A percentile compares a stretch with the other conserved stretches of the same genome.
Conservation (phyloP, 2,888 invertebrate species). For the Metopia argyrocephala region DNA sequence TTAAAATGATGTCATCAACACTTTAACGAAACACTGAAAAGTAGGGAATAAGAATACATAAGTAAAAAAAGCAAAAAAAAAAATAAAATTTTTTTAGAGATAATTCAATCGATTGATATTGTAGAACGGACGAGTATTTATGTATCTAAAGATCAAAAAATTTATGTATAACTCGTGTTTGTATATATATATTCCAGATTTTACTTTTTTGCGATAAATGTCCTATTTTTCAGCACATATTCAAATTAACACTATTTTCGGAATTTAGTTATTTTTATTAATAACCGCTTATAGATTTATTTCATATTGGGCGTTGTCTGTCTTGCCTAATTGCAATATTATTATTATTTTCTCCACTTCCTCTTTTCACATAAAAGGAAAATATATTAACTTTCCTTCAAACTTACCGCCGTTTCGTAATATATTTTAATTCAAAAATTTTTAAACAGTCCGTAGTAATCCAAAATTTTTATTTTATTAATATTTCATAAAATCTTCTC, state of each 20-base stretch:
- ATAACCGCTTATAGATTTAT: slow-evolving; percentile 47
- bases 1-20: slow-evolving; percentile 67
- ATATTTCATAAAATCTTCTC: slow-evolving; percentile 44
- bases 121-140: not conserved
- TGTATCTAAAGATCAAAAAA: not conserved
- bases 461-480: slow-evolving; percentile 34
- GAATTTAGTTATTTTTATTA: slow-evolving; percentile 52
- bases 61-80: slow-evolving; percentile 10
- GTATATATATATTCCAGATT: not conserved
- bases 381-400: slow-evolving; percentile 22
- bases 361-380: slow-evolving; percentile 47
- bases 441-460: slow-evolving; percentile 43
- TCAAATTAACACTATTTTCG: not conserved
- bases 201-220: not conserved
- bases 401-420: slow-evolving; percentile 66
- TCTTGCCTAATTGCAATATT: slow-evolving; percentile 49
- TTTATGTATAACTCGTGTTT: slow-evolving; percentile 10
- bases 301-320: slow-evolving; percentile 64
- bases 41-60: slow-evolving; percentile 30
- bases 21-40: slow-evolving; percentile 49
- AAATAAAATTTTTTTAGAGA: slow-evolving; percentile 44
- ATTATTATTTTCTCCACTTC: slow-evolving; percentile 51
- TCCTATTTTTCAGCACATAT: not conserved
- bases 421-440: slow-evolving; percentile 41
- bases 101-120: slow-evolving; percentile 59